Evolutionary conservation across 2,888 invertebrate species (phyloP).

Genomic region (Chrysotoxum bicinctum): DNA sequence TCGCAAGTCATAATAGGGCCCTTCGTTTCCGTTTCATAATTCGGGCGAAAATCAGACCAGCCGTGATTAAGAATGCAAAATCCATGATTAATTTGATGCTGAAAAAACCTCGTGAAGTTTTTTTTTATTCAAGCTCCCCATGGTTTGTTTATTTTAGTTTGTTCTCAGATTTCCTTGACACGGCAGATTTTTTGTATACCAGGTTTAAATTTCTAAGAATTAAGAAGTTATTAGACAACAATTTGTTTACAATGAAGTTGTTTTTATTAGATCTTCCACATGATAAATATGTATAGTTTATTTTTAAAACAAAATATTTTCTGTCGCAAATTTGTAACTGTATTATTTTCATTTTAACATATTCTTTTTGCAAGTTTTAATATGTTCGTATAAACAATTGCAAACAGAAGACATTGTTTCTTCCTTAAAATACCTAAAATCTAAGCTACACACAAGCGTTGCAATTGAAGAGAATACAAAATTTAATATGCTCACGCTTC

Average conservation of each 20-base stretch:
- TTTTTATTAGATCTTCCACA: conserved; percentile 57
- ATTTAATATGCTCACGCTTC: conserved; percentile 29
- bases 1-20: no score
- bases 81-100: no score
- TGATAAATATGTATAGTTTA: conserved; percentile 54
- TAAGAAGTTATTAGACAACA: not conserved
- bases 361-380: not conserved
- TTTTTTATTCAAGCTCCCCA: no score
- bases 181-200: no score
- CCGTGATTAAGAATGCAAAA: no score
- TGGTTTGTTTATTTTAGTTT: no score
- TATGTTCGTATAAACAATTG: conserved; percentile 4
- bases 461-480: conserved; percentile 21
- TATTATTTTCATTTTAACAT: conserved; percentile 9
- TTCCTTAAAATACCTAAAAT: conserved; percentile 44
- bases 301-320: conserved; percentile 39
- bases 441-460: conserved; percentile 53
- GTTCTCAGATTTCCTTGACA: no score
- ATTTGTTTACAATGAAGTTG: conserved; percentile 7
- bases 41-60: no score
- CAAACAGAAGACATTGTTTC: conserved; percentile 26
- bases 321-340: conserved; percentile 35
- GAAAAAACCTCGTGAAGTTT: no score
- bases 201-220: no score
- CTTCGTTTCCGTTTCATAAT: no score